Conservation (phyloP, 1,140 invertebrate genomes). For the Drosophila asahinai region DNA sequence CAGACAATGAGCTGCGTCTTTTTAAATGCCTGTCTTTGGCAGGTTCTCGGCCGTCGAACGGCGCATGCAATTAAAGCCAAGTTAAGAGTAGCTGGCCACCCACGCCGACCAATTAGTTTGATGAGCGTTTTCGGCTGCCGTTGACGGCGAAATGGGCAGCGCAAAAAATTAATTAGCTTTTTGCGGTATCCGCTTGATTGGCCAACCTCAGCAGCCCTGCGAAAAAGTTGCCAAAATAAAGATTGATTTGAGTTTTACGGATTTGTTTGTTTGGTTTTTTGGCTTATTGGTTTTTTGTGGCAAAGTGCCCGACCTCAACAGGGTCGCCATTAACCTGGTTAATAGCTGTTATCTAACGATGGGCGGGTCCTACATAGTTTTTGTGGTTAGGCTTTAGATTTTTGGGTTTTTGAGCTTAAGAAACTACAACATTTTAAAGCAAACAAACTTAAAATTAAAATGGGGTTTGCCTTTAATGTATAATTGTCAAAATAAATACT, state of each 20-base stretch:
- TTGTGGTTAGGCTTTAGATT: too few species aligned
- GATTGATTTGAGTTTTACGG: conserved; percentile 40
- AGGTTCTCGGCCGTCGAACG: conserved; percentile 21
- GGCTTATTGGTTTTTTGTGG: not conserved
- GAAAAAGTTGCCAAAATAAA: conserved; percentile 34
- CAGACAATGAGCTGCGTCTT: conserved; percentile 52
- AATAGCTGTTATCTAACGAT: not conserved
- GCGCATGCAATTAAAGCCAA: conserved; percentile 49
- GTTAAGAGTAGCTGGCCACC: conserved; percentile 41
- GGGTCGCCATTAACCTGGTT: not conserved
- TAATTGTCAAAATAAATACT: too few species aligned
- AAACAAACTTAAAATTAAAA: too few species aligned
- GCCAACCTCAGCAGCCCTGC: conserved; percentile 6
- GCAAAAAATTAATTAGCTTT: conserved; percentile 49
- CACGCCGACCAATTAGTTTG: conserved; percentile 54
- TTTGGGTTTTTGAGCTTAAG: too few species aligned
- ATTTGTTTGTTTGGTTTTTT: conserved; percentile 1
- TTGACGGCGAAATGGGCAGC: conserved; percentile 28
- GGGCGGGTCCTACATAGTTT: not conserved
- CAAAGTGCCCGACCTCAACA: not conserved
- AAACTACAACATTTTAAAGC: too few species aligned
- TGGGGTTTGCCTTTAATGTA: too few species aligned
- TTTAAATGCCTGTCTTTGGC: conserved; percentile 47
- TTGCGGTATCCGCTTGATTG: conserved; percentile 38
- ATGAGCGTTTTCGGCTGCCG: conserved; percentile 39